Base-by-base conservation (phyloP, 2,888 invertebrate genomes). In the Alloplasta piceator region DNA sequence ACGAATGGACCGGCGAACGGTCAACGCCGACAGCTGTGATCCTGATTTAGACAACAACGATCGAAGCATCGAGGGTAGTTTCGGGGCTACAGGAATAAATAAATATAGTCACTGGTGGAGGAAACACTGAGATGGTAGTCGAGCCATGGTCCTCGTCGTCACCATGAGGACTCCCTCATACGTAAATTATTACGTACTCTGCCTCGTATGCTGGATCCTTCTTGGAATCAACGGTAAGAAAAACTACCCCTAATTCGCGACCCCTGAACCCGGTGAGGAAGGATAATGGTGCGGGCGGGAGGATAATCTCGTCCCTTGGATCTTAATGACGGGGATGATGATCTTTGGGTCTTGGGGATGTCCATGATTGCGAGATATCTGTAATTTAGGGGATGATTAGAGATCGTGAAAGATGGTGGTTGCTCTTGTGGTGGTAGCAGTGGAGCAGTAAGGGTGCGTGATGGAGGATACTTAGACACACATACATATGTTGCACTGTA, bases 121-220 rank as follows among this genome's bases (percentile, higher is more conserved):
- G 78, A 81, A 78, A 64, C 82, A 85, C 80, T 85, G 85, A 85
- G 75, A 85, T 85, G 85, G 78, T 85, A 85, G 82, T 80, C 85
- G 83, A 85, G 82, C 83, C 85, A 85, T 84, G 85, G 87, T 86
- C 85, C 84, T 85, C 83, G 85, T 87, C 88, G 87, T 89, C 91
- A 90, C 87, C 91, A 92, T 92, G 91, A 91, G 91, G 90, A 90
- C 91, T 86, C 88, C 90, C 89, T 90, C 91, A 85, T 91, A 90
- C 89, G 89, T 91, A 85, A 91, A 92, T 87, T 92, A 92, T 86
- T 92, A 92, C 89, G 89, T 92, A 86, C 90, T 92, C 87, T 92
- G 91, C 89, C 91, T 92, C 89, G 90, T 92, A 84, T 92, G 91
- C 88, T 92, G 92, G 92, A 88, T 92, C 80, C 89, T 92, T 73